phyloP scores from a whole-genome alignment of 2,888 invertebrate genomes.

The Scaptomyza cyrtandrae region DNA sequence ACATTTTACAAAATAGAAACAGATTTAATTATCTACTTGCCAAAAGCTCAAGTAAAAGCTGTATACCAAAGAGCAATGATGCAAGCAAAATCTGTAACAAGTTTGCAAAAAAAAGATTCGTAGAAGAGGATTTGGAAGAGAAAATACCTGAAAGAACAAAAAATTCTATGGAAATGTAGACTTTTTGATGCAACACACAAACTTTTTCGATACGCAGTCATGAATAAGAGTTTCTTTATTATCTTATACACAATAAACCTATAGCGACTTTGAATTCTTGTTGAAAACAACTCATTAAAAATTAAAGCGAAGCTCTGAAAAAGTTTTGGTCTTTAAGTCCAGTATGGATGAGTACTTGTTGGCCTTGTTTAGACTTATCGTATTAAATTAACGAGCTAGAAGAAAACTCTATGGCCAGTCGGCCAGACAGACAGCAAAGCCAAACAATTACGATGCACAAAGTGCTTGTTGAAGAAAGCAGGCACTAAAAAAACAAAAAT shows the following conservation, averaged over 20 bases:
- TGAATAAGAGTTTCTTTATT: not conserved
- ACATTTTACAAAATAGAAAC: not conserved
- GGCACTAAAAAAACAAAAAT: slow-evolving; percentile 17
- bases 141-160: not conserved
- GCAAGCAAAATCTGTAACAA: not conserved
- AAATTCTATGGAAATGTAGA: not conserved
- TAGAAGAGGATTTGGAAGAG: not conserved
- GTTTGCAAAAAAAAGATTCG: not conserved
- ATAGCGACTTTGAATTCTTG: not conserved
- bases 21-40: not conserved
- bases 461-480: slow-evolving; percentile 17
- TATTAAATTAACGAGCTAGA: slow-evolving; percentile 63
- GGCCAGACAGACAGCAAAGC: slow-evolving; percentile 29
- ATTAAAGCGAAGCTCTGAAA: not conserved
- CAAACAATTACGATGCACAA: slow-evolving; percentile 47
- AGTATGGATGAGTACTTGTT: slow-evolving; percentile 3
- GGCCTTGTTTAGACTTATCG: slow-evolving; percentile 51
- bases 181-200: not conserved
- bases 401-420: slow-evolving; percentile 35
- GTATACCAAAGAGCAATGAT: not conserved
- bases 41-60: not conserved
- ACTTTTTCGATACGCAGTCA: not conserved
- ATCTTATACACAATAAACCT: not conserved
- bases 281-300: not conserved
- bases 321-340: not conserved